These are phyloP conservation scores for Arctocebus calabarensis DNA, from an alignment of 2,797 vertebrate genomes.

Conservation along the genomic window DNA sequence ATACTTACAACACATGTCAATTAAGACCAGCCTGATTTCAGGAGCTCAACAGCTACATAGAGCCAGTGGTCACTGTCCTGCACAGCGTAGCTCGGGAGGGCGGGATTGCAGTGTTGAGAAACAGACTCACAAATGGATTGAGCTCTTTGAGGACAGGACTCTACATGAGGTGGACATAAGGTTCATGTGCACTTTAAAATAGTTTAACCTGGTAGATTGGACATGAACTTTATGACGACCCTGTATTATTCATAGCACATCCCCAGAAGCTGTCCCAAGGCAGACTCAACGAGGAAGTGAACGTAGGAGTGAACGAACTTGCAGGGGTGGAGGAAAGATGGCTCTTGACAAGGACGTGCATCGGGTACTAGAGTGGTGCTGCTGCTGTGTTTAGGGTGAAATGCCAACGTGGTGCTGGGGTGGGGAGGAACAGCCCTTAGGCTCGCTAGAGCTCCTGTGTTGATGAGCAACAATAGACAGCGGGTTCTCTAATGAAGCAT, in stretches of 20 bases:
- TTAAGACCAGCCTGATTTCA: neutral
- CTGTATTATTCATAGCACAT: neutral
- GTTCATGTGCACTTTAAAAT: too few species aligned
- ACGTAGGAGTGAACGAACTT: too few species aligned
- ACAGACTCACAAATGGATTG: neutral
- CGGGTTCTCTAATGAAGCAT: neutral
- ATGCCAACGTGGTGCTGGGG: too few species aligned
- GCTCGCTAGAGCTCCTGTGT: neutral
- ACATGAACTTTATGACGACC: neutral
- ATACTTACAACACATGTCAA: neutral
- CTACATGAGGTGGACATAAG: too few species aligned
- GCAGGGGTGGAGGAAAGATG: neutral
- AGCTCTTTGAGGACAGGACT: neutral
- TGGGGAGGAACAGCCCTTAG: neutral
- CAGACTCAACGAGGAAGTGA: neutral
- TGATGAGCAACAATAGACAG: neutral
- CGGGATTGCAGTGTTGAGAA: neutral
- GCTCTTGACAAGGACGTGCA: neutral
- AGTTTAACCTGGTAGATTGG: too few species aligned
- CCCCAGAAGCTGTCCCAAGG: neutral
- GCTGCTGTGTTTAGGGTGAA: neutral
- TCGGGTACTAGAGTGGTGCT: rapidly evolving
- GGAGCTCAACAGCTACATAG: neutral
- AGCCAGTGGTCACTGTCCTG: neutral
- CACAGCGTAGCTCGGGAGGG: neutral